Conservation (phyloP, 2,888 invertebrate genomes). For the Epinotia ramella region DNA sequence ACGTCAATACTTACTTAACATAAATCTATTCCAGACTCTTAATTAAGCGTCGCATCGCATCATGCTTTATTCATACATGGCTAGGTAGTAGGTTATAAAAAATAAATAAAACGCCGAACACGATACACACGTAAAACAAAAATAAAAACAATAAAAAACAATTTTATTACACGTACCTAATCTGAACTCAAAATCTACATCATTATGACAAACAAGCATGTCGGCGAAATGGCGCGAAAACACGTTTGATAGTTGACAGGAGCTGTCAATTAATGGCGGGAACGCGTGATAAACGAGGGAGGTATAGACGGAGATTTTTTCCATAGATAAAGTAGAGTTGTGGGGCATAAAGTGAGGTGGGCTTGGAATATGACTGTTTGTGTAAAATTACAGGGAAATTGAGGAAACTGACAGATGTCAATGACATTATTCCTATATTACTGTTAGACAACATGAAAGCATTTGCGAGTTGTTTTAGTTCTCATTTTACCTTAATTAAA, state of each 20-base stretch:
- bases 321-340: conserved; percentile 21
- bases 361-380: neutral
- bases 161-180: conserved; percentile 9
- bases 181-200: conserved; percentile 32
- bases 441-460: no score
- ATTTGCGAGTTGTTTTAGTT: no score
- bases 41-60: neutral
- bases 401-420: neutral
- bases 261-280: conserved; percentile 79
- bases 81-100: neutral
- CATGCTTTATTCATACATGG: neutral
- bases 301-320: conserved; percentile 21
- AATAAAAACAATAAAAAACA: neutral
- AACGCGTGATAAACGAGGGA: conserved; percentile 65
- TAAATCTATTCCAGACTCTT: neutral
- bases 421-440: neutral
- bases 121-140: conserved; percentile 10
- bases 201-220: conserved; percentile 53
- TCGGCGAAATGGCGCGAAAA: conserved; percentile 71
- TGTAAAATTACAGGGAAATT: neutral
- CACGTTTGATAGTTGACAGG: conserved; percentile 65
- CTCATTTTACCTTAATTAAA: no score
- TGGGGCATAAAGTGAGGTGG: neutral
- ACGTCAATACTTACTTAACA: neutral
- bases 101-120: neutral